phyloP scores from a whole-genome alignment of 2,888 invertebrate genomes.

The Temnothorax unifasciatus region DNA sequence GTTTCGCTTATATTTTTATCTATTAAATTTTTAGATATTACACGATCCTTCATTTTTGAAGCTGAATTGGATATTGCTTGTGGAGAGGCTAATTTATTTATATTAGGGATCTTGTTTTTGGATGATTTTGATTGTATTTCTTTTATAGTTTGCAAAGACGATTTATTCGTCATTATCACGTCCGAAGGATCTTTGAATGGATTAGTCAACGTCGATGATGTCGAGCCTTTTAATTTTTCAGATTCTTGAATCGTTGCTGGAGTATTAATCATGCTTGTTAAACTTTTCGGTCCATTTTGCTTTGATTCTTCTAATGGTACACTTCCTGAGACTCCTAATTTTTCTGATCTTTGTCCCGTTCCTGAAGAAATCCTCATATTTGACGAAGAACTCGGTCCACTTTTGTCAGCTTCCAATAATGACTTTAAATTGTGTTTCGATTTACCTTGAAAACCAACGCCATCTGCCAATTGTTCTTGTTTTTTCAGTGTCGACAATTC shows the following conservation, averaged over 20 bases:
- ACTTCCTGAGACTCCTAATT: conserved; percentile 2
- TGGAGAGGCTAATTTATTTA: not conserved
- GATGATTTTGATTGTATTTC: not conserved
- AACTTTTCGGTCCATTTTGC: not conserved
- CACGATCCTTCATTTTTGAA: not conserved
- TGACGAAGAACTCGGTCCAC: not conserved
- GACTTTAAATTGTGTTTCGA: not conserved
- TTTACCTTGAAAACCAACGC: not conserved
- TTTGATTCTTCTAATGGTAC: not conserved
- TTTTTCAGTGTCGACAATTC: not conserved
- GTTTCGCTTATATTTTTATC: not conserved
- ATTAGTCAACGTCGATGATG: not conserved
- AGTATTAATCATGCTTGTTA: not conserved
- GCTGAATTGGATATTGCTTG: not conserved
- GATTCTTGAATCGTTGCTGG: not conserved
- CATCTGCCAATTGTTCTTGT: not conserved
- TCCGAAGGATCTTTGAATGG: not conserved
- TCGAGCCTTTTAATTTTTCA: not conserved
- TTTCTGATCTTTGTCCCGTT: not conserved
- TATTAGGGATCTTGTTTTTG: not conserved
- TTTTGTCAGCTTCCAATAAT: not conserved
- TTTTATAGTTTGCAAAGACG: not conserved
- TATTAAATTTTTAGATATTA: not conserved
- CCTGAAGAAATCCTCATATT: not conserved
- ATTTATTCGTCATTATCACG: not conserved